Evolutionary conservation across 2,888 invertebrate genomes (phyloP).

Genomic region (Apeira syringaria): DNA sequence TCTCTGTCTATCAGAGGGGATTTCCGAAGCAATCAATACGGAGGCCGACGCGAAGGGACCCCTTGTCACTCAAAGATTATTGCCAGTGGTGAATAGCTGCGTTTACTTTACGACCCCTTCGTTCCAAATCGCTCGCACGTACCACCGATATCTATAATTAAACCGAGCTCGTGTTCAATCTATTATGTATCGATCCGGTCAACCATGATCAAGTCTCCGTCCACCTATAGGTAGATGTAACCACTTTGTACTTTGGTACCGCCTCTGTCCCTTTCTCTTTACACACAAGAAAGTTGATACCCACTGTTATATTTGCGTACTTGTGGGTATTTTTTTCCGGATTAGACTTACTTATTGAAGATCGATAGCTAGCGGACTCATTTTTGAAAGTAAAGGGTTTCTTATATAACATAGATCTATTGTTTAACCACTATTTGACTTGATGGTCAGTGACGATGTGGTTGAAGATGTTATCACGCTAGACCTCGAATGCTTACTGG

Average conservation of each 20-base stretch:
- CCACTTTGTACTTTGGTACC: constrained; percentile 11
- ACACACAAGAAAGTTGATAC: constrained; percentile 20
- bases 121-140: constrained; percentile 18
- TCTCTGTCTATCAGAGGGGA: constrained; percentile 37
- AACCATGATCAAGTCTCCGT: constrained; percentile 7
- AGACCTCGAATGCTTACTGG: too few species aligned
- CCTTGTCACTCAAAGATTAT: constrained; percentile 56
- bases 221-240: constrained; percentile 2
- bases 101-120: constrained; percentile 44
- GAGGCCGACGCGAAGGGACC: constrained; percentile 44
- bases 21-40: constrained; percentile 52
- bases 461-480: too few species aligned
- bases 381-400: too few species aligned
- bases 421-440: too few species aligned
- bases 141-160: constrained; percentile 29
- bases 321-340: too few species aligned
- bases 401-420: too few species aligned
- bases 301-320: constrained; percentile 7
- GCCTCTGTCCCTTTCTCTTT: constrained; percentile 22
- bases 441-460: too few species aligned
- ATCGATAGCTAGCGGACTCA: too few species aligned
- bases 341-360: too few species aligned
- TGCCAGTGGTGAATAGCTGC: constrained; percentile 50
- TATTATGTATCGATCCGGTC: constrained; percentile 25
- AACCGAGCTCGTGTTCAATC: constrained; percentile 29